A percentile compares a stretch with the other conserved stretches of the same genome.
phyloP scores from a whole-genome alignment of 1,140 invertebrate genomes.

The silkworm (Bombyx mori) region DNA sequence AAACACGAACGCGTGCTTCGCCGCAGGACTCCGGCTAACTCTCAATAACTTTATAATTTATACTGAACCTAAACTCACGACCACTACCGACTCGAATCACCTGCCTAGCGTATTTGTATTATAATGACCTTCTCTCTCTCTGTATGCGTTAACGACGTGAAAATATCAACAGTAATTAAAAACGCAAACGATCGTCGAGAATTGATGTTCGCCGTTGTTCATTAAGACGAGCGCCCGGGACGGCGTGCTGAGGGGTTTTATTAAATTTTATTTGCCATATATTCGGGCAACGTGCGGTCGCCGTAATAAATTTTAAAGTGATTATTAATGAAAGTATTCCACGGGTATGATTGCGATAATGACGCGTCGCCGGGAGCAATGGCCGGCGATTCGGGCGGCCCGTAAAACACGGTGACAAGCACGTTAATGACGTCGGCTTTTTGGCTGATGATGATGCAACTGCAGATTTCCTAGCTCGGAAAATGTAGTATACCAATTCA shows the following conservation, averaged over 20 bases:
- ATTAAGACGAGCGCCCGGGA: slow-evolving; percentile 25
- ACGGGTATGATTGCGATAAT: slow-evolving; percentile 13
- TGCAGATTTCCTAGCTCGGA: slow-evolving; percentile 9
- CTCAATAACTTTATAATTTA: slow-evolving; percentile 62
- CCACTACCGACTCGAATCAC: slow-evolving; percentile 45
- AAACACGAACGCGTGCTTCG: slow-evolving; percentile 16
- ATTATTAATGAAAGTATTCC: slow-evolving; percentile 25
- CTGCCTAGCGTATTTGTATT: slow-evolving; percentile 50
- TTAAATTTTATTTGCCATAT: slow-evolving; percentile 19
- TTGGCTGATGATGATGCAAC: slow-evolving; percentile 17
- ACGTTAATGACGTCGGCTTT: slow-evolving; percentile 23
- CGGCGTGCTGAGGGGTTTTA: slow-evolving; percentile 10
- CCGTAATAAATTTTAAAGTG: slow-evolving; percentile 20
- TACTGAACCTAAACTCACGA: slow-evolving; percentile 50
- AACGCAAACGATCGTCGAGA: slow-evolving; percentile 41
- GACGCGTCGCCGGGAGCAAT: not conserved
- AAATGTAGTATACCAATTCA: no score
- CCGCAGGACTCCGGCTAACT: slow-evolving; percentile 38
- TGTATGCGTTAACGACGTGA: slow-evolving; percentile 57
- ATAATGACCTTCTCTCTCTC: slow-evolving; percentile 40
- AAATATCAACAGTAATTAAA: slow-evolving; percentile 63
- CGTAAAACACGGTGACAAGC: slow-evolving; percentile 17
- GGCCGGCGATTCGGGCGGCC: slow-evolving; percentile 1
- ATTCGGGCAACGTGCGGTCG: slow-evolving; percentile 13
- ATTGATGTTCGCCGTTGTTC: slow-evolving; percentile 49